Percentiles rank a stretch among this genome's conserved stretches.
phyloP scores from a whole-genome alignment of 1,140 invertebrate species.

The Kradibia gibbosae region DNA sequence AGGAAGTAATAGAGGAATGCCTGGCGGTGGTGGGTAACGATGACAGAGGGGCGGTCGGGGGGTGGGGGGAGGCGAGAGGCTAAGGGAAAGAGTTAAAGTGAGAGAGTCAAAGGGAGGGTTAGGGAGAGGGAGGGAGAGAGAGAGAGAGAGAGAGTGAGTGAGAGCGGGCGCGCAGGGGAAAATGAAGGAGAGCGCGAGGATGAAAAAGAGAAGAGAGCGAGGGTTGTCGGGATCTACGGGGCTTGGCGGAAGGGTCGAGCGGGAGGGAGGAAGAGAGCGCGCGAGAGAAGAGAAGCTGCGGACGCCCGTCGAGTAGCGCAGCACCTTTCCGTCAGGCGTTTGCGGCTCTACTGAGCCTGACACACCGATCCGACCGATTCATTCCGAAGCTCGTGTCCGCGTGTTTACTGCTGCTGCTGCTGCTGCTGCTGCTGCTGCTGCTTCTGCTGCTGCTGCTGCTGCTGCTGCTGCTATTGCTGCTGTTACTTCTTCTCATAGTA shows the following conservation, averaged over 20 bases:
- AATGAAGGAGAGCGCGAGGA: conserved; percentile 6
- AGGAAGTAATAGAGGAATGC: too few species aligned
- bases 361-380: neutral
- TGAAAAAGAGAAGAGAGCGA: neutral
- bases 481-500: neutral
- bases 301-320: conserved; percentile 38
- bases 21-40: too few species aligned
- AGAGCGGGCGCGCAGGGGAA: neutral
- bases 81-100: neutral
- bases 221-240: too few species aligned
- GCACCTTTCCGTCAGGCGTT: conserved; percentile 51
- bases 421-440: neutral
- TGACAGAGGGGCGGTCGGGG: too few species aligned
- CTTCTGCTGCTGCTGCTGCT: neutral
- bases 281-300: conserved; percentile 23
- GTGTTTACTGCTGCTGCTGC: neutral
- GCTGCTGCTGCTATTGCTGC: neutral
- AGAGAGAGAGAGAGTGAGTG: neutral
- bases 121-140: neutral
- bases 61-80: neutral
- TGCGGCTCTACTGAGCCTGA: conserved; percentile 49
- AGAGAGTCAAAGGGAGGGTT: neutral
- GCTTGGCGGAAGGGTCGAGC: too few species aligned
- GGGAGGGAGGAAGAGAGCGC: neutral
- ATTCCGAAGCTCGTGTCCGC: neutral